Base-by-base conservation (phyloP, 2,797 vertebrate species). In the Aldrovandia affinis region DNA sequence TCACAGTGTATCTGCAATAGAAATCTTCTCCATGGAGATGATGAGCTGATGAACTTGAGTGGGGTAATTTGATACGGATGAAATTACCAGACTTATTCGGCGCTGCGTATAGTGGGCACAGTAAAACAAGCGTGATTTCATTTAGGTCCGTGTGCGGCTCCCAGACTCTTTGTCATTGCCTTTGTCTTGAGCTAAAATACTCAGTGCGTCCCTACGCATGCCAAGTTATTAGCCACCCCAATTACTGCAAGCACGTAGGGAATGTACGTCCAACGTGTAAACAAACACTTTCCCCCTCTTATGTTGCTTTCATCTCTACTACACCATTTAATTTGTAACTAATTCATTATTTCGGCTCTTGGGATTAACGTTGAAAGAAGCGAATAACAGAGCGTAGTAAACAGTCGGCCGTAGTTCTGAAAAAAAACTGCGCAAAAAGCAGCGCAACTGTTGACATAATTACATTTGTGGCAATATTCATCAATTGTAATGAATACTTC, bases 101-200 rank as follows among this genome's bases (percentile, higher is more conserved):
- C 81, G 70, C 88, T 86, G 81, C 30, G 59, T 73, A 83, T 78
- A 90, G 88, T 89, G 88, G 36, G 83, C 90, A 90, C 33, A 86
- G 54, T n/a, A 20, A 10, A 77, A 73, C 39, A 42, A 47, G 39
- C 68, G 20, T n/a, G 20, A 25, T 47, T 77, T 77, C 42, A 44
- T 77, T 77, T 44, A n/a, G 1, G 25, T 47, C 73, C 42, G 1
- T 28, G 14, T 0, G 39, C 4, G 39, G 5, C 8, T n/a, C 25
- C 20, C 18, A 25, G 39, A n/a, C 73, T 47, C n/a, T 47, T n/a
- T 47, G 2, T 77, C 42, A n/a, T 0, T 4, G 73, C 10, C 42
- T 7, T 5, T 25, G 50, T n/a, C 36, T 22, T 7, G 18, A 47
- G 73, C 73, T 77, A 5, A 77, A 77, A 77, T 47, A n/a, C 22